Base-by-base conservation (phyloP, 2,113 vertebrate genomes). In the Caloenas nicobarica region DNA sequence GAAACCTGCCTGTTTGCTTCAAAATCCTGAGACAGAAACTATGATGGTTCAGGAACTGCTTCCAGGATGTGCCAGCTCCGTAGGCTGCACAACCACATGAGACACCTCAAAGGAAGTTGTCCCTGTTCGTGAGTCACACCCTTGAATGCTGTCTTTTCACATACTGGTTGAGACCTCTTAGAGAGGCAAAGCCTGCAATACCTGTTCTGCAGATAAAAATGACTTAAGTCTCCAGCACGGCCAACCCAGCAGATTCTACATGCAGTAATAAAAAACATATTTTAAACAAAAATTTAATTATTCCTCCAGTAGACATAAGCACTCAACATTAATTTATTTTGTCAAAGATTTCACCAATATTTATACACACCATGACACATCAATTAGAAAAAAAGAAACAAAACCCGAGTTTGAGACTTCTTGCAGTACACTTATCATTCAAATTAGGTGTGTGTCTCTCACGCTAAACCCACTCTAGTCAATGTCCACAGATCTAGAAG, bases 101-200 rank as follows among this genome's bases (percentile, higher is more conserved):
- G 65, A 86, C 53, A 92, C 56, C 69, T 84, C 48, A 38, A 78
- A 86, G 81, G 48, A 54, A 88, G 80, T 29, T 76, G 69, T 92
- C 81, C 69, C 88, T 64, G 46, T 42, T 91, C 54, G 31, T 44
- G 86, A 96, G 83, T 91, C 93, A 96, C 91, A 92, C 65, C 80
- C 60, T 77, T 61, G 46, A 57, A 90, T 23, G 33, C 58, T 15
- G 46, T 70, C 71, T 92, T 62, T 72, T 77, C 82, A 86, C 64
- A 56, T 70, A 74, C 44, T 65, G 33, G 38, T 11, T 84, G 72
- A 96, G 82, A 88, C 53, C 90, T 96, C 82, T 72, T 38, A 66
- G 38, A 93, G 92, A 91, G 72, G 65, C 61, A 92, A 88, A 94
- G 80, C 93, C 83, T 93, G 93, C 61, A 91, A 66, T 92, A 95